A percentile compares a stretch with the other conserved stretches of the same genome.
Conservation (phyloP, 2,797 vertebrate species). For the Halcyon badia region DNA sequence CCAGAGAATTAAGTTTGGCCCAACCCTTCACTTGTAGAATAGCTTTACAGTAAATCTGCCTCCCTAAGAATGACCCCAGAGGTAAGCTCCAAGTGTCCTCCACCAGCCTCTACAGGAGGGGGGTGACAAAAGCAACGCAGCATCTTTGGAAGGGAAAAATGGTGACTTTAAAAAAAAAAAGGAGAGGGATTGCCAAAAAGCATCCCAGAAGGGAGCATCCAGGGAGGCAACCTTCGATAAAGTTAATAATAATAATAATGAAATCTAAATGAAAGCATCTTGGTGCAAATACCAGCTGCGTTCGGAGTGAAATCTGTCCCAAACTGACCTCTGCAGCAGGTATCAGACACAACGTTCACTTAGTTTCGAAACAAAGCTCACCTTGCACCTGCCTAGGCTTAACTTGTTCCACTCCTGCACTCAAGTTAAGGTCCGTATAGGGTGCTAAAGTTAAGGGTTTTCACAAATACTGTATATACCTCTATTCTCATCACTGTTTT, state of each 20-base stretch:
- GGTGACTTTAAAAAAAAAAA: not conserved
- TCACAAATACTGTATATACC: constrained; percentile 83
- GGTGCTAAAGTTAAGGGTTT: constrained; percentile 64
- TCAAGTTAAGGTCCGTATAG: constrained; percentile 61
- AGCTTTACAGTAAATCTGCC: not conserved
- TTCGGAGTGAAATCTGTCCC: constrained; percentile 27
- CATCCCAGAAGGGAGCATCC: constrained; percentile 12
- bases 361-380: constrained; percentile 51
- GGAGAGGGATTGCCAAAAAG: not conserved
- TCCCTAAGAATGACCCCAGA: not conserved
- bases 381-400: constrained; percentile 72
- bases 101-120: not conserved
- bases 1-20: not conserved
- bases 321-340: constrained; percentile 47
- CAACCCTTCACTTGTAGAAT: not conserved
- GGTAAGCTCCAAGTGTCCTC: not conserved
- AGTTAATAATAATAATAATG: not conserved
- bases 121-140: not conserved
- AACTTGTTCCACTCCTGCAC: constrained; percentile 65
- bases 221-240: not conserved
- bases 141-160: not conserved
- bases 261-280: not conserved
- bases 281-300: not conserved
- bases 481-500: constrained; percentile 87
- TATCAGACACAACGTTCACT: constrained; percentile 15